These are phyloP conservation scores for Macrotis lagotis DNA, from an alignment of 2,113 vertebrate genomes.

Conservation along the genomic window DNA sequence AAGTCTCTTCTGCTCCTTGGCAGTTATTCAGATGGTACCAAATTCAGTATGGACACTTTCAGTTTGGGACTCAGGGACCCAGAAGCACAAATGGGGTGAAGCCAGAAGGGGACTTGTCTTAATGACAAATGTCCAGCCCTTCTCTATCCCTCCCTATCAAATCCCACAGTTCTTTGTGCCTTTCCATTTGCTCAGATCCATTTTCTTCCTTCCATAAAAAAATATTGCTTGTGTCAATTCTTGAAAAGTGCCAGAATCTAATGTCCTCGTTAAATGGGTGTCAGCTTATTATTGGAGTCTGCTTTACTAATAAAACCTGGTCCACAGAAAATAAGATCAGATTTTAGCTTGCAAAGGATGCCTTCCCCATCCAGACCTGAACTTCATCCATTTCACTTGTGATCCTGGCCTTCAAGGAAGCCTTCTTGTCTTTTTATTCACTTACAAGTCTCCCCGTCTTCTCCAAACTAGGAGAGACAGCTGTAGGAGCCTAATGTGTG, in stretches of 20 bases:
- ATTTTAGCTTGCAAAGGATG: not conserved
- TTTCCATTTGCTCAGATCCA: not conserved
- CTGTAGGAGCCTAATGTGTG: not conserved
- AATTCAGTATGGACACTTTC: not conserved
- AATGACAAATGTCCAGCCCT: not conserved
- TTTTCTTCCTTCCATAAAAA: not conserved
- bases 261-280: not conserved
- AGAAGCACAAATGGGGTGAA: not conserved
- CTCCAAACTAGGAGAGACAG: not conserved
- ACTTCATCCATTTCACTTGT: not conserved
- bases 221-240: not conserved
- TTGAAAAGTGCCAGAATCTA: not conserved
- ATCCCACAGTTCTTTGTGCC: not conserved
- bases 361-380: not conserved
- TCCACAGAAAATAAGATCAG: not conserved
- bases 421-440: not conserved
- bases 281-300: not conserved
- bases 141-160: not conserved
- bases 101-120: not conserved
- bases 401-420: not conserved
- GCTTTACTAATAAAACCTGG: not conserved
- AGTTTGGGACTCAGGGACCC: not conserved
- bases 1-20: not conserved
- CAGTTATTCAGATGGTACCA: not conserved
- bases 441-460: rapidly evolving